These are phyloP conservation scores for Scatophagus argus DNA, from an alignment of 2,113 vertebrate genomes.

Conservation along the genomic window DNA sequence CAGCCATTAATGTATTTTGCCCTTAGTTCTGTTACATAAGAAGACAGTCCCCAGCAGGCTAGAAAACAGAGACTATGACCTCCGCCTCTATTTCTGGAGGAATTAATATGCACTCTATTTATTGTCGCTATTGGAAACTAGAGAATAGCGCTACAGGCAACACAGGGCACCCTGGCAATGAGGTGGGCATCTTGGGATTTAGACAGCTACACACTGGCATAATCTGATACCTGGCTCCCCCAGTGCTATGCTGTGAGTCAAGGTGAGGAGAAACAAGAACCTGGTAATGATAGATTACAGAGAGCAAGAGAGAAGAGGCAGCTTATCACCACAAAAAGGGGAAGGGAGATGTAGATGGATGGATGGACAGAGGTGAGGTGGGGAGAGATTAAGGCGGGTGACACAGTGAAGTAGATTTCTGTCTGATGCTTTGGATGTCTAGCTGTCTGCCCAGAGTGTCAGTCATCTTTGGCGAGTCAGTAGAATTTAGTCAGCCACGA, in stretches of 20 bases:
- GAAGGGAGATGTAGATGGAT: conserved; percentile 7
- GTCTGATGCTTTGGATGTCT: conserved; percentile 16
- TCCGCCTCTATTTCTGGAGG: conserved; percentile 57
- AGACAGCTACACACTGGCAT: conserved; percentile 21
- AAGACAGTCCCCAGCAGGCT: conserved; percentile 36
- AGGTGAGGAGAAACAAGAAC: conserved; percentile 56
- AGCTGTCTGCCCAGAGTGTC: conserved; percentile 23
- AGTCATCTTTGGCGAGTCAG: conserved; percentile 31
- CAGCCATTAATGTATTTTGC: conserved; percentile 16
- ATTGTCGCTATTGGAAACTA: conserved; percentile 69
- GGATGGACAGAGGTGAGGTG: neutral
- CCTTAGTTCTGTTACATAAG: conserved; percentile 53
- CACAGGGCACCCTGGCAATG: conserved; percentile 32
- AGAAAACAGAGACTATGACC: conserved; percentile 48
- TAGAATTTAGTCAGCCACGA: conserved; percentile 32
- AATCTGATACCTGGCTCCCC: conserved; percentile 26
- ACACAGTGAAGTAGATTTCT: conserved; percentile 6
- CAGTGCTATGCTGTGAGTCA: neutral
- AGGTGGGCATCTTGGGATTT: conserved; percentile 47
- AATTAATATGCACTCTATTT: conserved; percentile 64
- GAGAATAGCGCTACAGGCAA: conserved; percentile 32
- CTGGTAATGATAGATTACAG: conserved; percentile 41
- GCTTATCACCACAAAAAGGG: conserved; percentile 27
- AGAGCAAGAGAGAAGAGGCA: conserved; percentile 17
- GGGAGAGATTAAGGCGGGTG: conserved; percentile 19